Evolutionary conservation across 1,140 invertebrate species (phyloP), one percentile per base, ranked within the genome.

Genomic region (Drosophila mauritiana): DNA sequence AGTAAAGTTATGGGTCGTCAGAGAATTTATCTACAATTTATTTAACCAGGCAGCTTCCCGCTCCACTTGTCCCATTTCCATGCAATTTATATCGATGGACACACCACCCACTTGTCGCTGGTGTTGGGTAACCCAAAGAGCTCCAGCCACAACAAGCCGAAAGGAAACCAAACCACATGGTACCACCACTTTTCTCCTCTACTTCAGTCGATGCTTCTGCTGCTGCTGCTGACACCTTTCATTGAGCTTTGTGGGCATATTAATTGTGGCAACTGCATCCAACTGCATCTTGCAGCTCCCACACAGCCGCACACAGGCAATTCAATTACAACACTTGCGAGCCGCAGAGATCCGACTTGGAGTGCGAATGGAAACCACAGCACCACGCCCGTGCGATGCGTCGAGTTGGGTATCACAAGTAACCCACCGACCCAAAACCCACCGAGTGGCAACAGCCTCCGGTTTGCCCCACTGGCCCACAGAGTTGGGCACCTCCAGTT

Each of bases 271-370:
- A 57, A 57, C 53, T 46, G 17, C 20, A 45, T 20, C 31, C 51
- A 51, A 51, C 27, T 37, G 17, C 61, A 77, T 68, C 59, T 65
- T 64, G 58, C 39, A 65, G 63, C 63, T 67, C 63, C 63, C 63
- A 67, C 63, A 64, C 62, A 22, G 43, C 42, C 54, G 34, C 59
- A 46, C 59, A 46, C 20, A 37, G 36, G 59, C 73, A 77, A 77
- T 77, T 77, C 74, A 77, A 77, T 77, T 77, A 77, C 73, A 77
- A 77, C 73, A 77, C 73, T 55, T 52, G 55, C 48, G 10, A 59
- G 54, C 27, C 51, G 20, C 42, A 73, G 34, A 11, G 10, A 46
- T 25, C 45, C 42, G 37, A 39, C 4, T 13, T 5, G 4, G 36
- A 37, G 4, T 51, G 34, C 51, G 39, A 40, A 63, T 42, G 52